A percentile compares a stretch with the other conserved stretches of the same genome.
These are phyloP conservation scores for Cyprinella venusta DNA, from an alignment of 2,797 vertebrate species.

Conservation along the genomic window DNA sequence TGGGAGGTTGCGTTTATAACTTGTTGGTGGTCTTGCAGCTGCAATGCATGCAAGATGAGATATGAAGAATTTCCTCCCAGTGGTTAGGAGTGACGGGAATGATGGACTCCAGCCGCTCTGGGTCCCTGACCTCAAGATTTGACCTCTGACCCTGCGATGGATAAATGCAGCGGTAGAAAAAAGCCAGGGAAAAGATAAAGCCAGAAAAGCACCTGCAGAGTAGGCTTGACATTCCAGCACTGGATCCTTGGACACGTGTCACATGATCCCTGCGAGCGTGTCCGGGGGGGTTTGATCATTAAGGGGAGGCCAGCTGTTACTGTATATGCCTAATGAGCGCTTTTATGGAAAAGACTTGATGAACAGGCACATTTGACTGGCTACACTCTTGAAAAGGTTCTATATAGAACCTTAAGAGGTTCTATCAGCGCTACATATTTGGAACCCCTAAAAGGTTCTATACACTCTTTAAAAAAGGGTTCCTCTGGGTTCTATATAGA, in stretches of 20 bases:
- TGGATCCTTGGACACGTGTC: conserved; percentile 75
- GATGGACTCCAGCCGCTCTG: conserved; percentile 71
- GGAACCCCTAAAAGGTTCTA: too few species aligned
- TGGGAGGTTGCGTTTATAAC: conserved; percentile 27
- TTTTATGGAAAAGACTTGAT: conserved; percentile 69
- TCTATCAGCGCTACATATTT: too few species aligned
- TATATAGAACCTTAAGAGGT: too few species aligned
- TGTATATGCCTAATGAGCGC: conserved; percentile 72
- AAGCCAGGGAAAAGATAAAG: conserved; percentile 60
- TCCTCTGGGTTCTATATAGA: too few species aligned
- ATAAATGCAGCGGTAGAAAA: conserved; percentile 47
- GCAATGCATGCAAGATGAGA: conserved; percentile 44
- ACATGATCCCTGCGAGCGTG: conserved; percentile 71
- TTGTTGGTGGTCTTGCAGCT: conserved; percentile 47
- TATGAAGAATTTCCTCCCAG: conserved; percentile 51
- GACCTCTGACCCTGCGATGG: conserved; percentile 62
- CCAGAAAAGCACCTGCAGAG: conserved; percentile 75
- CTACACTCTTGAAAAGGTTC: too few species aligned
- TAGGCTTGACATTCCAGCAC: conserved; percentile 77
- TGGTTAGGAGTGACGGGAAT: conserved; percentile 51
- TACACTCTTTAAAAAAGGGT: too few species aligned
- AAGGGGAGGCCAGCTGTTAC: conserved; percentile 73
- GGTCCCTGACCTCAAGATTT: conserved; percentile 58
- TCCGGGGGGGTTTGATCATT: conserved; percentile 61
- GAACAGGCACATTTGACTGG: conserved; percentile 37